Percentiles rank a stretch among this genome's conserved stretches.
Evolutionary conservation across 2,888 invertebrate genomes (phyloP).

Genomic region (Notocelia uddmanniana): DNA sequence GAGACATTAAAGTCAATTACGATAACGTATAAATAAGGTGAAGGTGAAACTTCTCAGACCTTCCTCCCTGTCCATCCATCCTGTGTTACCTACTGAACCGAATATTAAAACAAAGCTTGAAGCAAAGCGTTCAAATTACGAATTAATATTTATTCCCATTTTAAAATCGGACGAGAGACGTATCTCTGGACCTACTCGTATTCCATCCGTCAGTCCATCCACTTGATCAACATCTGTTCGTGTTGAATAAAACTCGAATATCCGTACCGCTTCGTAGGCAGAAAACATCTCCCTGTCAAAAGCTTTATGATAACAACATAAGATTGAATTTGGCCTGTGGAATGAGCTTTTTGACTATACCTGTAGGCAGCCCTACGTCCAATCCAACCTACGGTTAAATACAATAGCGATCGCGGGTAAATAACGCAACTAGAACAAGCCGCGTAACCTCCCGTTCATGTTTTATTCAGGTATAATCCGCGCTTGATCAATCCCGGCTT

Average conservation of each 20-base stretch:
- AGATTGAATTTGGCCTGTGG: too few relatives aligned
- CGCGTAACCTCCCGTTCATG: constrained; percentile 22
- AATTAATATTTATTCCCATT: neutral
- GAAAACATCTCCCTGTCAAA: too few relatives aligned
- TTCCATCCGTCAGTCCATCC: neutral
- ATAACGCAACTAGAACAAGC: constrained; percentile 31
- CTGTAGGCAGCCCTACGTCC: constrained; percentile 6
- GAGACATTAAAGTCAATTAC: too few relatives aligned
- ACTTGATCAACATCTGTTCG: neutral
- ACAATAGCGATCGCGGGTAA: constrained; percentile 23
- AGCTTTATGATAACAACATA: too few relatives aligned
- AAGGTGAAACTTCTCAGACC: neutral
- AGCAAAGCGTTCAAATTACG: neutral
- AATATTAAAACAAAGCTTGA: too few relatives aligned
- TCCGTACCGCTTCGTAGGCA: neutral
- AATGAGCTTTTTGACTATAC: too few relatives aligned
- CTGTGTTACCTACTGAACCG: too few relatives aligned
- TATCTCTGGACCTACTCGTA: neutral
- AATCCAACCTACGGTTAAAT: constrained; percentile 5
- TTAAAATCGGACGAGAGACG: neutral
- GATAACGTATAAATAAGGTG: too few relatives aligned
- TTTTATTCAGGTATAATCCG: constrained; percentile 37
- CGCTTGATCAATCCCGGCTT: constrained; percentile 28
- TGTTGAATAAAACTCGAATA: neutral
- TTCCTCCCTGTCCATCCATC: neutral